A percentile compares a stretch with the other conserved stretches of the same genome.
phyloP scores from a whole-genome alignment of 2,888 invertebrate genomes.

The Pristionchus entomophagus region DNA sequence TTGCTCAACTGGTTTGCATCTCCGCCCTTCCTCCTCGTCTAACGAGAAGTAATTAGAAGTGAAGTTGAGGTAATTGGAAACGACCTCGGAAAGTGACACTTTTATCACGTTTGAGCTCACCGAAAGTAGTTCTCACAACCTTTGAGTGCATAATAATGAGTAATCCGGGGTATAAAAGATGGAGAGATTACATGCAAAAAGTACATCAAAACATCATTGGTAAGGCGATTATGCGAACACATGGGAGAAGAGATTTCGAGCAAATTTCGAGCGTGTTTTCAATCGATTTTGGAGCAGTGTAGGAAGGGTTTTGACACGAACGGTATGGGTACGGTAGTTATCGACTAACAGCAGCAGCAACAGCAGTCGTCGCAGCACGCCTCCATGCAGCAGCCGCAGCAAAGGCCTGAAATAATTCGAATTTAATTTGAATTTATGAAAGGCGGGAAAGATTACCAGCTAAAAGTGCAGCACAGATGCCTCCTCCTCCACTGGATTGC shows the following conservation, averaged over 20 bases:
- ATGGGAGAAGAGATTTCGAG: neutral
- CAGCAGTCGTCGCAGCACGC: slow-evolving; percentile 42
- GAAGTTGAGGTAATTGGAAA: too few relatives aligned
- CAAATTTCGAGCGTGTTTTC: neutral
- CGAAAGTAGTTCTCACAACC: neutral
- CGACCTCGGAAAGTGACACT: too few relatives aligned
- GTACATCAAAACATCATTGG: neutral
- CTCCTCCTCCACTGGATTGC: slow-evolving; percentile 11
- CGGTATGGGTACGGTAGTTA: slow-evolving; percentile 2
- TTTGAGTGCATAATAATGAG: neutral
- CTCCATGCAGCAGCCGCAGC: slow-evolving; percentile 40
- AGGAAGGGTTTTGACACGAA: neutral
- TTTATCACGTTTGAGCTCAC: neutral
- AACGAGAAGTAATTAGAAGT: too few relatives aligned
- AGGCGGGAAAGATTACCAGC: slow-evolving; percentile 35
- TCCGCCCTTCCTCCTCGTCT: too few relatives aligned
- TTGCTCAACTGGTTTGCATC: too few relatives aligned
- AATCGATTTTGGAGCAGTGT: neutral
- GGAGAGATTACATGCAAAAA: neutral
- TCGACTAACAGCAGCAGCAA: slow-evolving; percentile 24
- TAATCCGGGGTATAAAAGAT: neutral
- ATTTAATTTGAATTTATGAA: slow-evolving; percentile 10
- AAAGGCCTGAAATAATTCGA: slow-evolving; percentile 22
- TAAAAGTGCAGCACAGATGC: slow-evolving; percentile 25
- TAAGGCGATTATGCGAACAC: slow-evolving; percentile 1